These are phyloP conservation scores for Nettapus auritus DNA, from an alignment of 2,113 vertebrate genomes.

Conservation along the genomic window DNA sequence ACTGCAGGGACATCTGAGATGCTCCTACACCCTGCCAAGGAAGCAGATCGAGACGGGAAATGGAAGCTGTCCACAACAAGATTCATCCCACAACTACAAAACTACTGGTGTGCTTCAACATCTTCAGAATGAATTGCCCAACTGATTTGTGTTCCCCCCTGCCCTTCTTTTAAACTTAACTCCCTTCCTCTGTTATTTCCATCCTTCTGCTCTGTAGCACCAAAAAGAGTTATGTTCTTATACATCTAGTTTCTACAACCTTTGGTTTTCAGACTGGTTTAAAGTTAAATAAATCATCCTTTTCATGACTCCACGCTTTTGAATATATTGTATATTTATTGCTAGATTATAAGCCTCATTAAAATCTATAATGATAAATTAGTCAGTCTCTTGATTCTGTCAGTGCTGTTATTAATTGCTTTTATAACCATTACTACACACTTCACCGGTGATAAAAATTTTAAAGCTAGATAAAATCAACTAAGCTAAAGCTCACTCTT, in stretches of 20 bases:
- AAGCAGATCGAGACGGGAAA: neutral
- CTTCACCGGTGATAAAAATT: constrained; percentile 49
- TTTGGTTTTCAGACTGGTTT: constrained; percentile 14
- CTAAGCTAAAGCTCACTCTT: constrained; percentile 22
- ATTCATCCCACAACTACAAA: neutral
- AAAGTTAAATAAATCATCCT: constrained; percentile 63
- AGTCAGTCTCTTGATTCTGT: constrained; percentile 65
- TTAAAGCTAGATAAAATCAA: constrained; percentile 68
- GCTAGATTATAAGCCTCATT: constrained; percentile 69
- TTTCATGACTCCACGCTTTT: constrained; percentile 39
- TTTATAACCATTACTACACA: constrained; percentile 63
- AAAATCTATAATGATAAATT: constrained; percentile 73
- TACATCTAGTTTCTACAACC: neutral
- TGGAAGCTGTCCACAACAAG: neutral
- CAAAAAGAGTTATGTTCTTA: neutral
- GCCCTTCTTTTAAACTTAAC: neutral
- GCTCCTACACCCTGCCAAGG: neutral
- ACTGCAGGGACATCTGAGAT: neutral
- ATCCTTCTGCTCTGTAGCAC: neutral
- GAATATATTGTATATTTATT: constrained; percentile 67
- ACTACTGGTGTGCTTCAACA: neutral
- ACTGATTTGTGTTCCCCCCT: rapidly evolving
- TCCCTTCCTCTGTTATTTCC: neutral
- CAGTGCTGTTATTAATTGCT: constrained; percentile 69
- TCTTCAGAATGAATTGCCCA: neutral